Evolutionary conservation across 2,113 vertebrate species (phyloP).

Genomic region (Macrotis lagotis): DNA sequence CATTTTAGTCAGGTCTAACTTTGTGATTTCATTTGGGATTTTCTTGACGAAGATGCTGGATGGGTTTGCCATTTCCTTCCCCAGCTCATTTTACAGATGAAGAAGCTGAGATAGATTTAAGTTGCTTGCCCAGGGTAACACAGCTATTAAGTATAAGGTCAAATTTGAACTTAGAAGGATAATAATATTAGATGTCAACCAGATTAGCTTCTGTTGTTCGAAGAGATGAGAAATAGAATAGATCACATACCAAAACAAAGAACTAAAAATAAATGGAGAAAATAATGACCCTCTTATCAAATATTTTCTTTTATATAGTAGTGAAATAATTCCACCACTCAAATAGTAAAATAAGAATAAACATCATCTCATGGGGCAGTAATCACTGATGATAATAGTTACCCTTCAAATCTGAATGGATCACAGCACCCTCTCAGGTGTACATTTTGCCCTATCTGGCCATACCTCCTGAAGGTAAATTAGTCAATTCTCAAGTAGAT

Average conservation of each 20-base stretch:
- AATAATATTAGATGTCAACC: background rate
- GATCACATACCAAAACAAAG: background rate
- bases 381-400: background rate
- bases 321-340: background rate
- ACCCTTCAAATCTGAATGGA: background rate
- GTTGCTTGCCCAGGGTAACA: background rate
- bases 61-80: background rate
- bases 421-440: background rate
- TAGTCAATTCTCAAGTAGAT: background rate
- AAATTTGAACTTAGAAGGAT: background rate
- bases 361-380: background rate
- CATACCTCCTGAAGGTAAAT: constrained; percentile 8
- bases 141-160: background rate
- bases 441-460: background rate
- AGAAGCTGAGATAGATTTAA: background rate
- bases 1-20: background rate
- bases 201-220: background rate
- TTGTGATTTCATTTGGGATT: background rate
- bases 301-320: background rate
- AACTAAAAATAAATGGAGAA: background rate
- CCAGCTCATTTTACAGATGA: background rate
- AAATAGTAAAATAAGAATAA: background rate
- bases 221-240: background rate
- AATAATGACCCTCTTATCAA: background rate
- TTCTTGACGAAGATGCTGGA: background rate